Percentiles rank a stretch among this genome's conserved stretches.
Evolutionary conservation across 2,113 vertebrate genomes (phyloP).

Genomic region (Siniperca knerii): DNA sequence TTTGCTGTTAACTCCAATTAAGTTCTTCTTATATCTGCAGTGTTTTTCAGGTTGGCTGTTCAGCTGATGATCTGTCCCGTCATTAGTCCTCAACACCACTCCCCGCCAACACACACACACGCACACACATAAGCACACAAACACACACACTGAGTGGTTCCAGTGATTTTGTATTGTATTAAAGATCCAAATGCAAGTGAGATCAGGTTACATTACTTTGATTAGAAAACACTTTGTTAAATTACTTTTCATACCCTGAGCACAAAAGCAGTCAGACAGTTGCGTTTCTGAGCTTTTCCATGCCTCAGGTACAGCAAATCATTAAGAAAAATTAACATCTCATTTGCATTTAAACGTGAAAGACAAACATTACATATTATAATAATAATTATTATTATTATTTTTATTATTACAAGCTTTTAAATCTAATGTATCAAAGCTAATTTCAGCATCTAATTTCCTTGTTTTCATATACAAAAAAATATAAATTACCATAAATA

Average conservation of each 20-base stretch:
- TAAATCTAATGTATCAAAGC: not conserved
- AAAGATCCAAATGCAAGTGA: slow-evolving; percentile 68
- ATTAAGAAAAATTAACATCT: slow-evolving; percentile 85
- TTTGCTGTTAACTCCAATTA: slow-evolving; percentile 52
- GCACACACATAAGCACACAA: slow-evolving; percentile 1
- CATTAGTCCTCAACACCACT: slow-evolving; percentile 20
- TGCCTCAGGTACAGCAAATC: slow-evolving; percentile 82
- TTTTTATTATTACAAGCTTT: not conserved
- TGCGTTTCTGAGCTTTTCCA: slow-evolving; percentile 71
- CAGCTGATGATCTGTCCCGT: slow-evolving; percentile 62
- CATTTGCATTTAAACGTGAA: slow-evolving; percentile 82
- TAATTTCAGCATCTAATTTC: not conserved
- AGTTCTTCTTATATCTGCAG: slow-evolving; percentile 29
- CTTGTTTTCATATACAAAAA: not conserved
- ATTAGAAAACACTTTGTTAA: slow-evolving; percentile 85
- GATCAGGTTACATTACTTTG: slow-evolving; percentile 80
- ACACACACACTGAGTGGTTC: slow-evolving; percentile 14
- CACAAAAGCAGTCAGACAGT: slow-evolving; percentile 80
- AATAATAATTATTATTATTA: slow-evolving; percentile 12
- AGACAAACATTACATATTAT: slow-evolving; percentile 29
- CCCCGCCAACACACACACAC: slow-evolving; percentile 12
- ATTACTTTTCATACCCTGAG: slow-evolving; percentile 85
- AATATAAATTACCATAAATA: not conserved
- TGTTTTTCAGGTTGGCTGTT: slow-evolving; percentile 55
- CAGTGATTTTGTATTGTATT: slow-evolving; percentile 44